A percentile compares a stretch with the other conserved stretches of the same genome.
Conservation (phyloP, 2,113 vertebrate genomes). For the Perca fluviatilis region DNA sequence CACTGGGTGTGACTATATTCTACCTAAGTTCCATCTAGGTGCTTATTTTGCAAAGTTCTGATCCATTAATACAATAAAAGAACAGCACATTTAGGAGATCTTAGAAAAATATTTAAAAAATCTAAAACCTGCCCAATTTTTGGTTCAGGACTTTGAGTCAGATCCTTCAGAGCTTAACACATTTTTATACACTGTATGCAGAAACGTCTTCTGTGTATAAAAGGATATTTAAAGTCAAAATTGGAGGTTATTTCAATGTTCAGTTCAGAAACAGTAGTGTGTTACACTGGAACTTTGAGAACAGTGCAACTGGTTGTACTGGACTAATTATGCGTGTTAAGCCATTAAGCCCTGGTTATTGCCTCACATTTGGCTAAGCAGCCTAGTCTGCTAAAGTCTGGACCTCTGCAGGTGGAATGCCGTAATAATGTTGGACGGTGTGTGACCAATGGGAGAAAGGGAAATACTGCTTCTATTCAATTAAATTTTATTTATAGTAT, state of each 20-base stretch:
- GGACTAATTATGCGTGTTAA: slow-evolving; percentile 70
- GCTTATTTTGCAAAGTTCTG: not conserved
- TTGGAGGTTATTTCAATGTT: not conserved
- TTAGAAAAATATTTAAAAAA: not conserved
- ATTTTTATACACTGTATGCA: not conserved
- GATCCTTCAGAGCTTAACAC: too few relatives aligned
- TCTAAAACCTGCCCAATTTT: not conserved
- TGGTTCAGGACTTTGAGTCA: too few relatives aligned
- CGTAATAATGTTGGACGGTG: not conserved
- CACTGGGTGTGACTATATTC: not conserved
- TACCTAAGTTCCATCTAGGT: not conserved
- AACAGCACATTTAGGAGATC: not conserved
- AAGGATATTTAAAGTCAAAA: not conserved
- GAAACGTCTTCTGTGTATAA: not conserved
- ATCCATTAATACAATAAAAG: not conserved
- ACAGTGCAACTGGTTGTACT: slow-evolving; percentile 38
- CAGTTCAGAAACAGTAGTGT: not conserved
- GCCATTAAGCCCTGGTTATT: slow-evolving; percentile 72
- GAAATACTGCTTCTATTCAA: too few relatives aligned
- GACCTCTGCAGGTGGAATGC: slow-evolving; percentile 1
- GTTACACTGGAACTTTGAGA: slow-evolving; percentile 5
- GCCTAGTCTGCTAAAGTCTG: slow-evolving; percentile 52
- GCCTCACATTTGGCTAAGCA: slow-evolving; percentile 69
- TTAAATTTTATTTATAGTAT: too few relatives aligned
- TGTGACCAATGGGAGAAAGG: too few relatives aligned